phyloP scores from a whole-genome alignment of 2,113 vertebrate species.

The Psittacula cyanocephala region DNA sequence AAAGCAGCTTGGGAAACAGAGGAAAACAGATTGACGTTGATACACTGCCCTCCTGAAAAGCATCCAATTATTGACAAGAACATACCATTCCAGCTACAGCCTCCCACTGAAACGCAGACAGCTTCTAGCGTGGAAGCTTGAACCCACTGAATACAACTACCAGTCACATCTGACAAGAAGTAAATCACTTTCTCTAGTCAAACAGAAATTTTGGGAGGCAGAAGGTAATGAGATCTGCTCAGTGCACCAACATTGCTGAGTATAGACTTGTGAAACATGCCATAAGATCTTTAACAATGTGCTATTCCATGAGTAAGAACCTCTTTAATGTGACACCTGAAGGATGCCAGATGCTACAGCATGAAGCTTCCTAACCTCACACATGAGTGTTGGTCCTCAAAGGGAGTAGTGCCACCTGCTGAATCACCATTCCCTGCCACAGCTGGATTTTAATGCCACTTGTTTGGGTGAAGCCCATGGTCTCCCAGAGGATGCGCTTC shows the following conservation, averaged over 20 bases:
- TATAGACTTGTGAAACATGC: neutral
- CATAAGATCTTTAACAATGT: neutral
- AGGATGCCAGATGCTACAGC: neutral
- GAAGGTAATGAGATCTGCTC: neutral
- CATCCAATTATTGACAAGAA: neutral
- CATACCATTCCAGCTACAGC: neutral
- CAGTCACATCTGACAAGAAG: neutral
- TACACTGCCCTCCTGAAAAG: neutral
- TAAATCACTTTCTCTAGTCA: neutral
- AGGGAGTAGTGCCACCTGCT: constrained; percentile 49
- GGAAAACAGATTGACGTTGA: neutral
- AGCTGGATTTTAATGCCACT: neutral
- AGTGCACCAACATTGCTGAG: neutral
- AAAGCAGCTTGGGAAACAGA: neutral
- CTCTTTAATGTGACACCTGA: neutral
- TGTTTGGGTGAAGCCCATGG: neutral
- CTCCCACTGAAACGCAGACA: neutral
- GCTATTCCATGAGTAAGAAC: neutral
- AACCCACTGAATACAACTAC: neutral
- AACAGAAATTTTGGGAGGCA: neutral
- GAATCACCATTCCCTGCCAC: neutral
- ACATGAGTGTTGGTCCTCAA: neutral
- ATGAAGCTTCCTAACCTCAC: neutral
- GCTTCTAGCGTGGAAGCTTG: neutral
- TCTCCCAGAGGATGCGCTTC: neutral